Conservation (phyloP, 2,113 vertebrate genomes). For the Hemicordylus capensis region DNA sequence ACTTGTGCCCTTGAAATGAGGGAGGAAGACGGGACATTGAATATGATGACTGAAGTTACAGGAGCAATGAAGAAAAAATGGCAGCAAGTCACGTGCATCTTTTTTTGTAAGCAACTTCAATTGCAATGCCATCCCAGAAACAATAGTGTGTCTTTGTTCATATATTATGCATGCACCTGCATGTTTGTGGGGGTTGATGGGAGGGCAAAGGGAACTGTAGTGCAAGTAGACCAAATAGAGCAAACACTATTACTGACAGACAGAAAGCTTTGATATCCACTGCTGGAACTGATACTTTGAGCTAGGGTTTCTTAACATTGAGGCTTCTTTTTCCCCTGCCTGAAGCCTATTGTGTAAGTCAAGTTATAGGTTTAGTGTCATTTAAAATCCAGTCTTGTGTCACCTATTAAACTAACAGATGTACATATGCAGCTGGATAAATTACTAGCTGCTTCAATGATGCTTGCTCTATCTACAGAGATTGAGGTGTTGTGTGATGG, state of each 20-base stretch:
- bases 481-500: constrained; percentile 26
- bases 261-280: constrained; percentile 51
- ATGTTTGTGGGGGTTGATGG: constrained; percentile 28
- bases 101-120: constrained; percentile 39
- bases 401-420: constrained; percentile 60
- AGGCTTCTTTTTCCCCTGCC: constrained; percentile 47
- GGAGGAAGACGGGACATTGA: constrained; percentile 20
- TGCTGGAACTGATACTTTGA: constrained; percentile 59
- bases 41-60: constrained; percentile 46
- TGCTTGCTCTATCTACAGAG: constrained; percentile 25
- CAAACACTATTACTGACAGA: constrained; percentile 45
- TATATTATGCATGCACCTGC: constrained; percentile 60
- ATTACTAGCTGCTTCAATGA: constrained; percentile 46
- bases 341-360: constrained; percentile 50
- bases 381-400: constrained; percentile 57
- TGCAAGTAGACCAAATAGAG: constrained; percentile 47
- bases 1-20: constrained; percentile 33
- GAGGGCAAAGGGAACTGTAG: constrained; percentile 56
- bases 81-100: background rate
- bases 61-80: constrained; percentile 68
- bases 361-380: constrained; percentile 51
- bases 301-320: constrained; percentile 62
- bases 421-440: constrained; percentile 51
- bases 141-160: constrained; percentile 46
- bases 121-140: constrained; percentile 48